These are phyloP conservation scores for Helleia helle DNA, from an alignment of 2,888 invertebrate species.

Conservation along the genomic window DNA sequence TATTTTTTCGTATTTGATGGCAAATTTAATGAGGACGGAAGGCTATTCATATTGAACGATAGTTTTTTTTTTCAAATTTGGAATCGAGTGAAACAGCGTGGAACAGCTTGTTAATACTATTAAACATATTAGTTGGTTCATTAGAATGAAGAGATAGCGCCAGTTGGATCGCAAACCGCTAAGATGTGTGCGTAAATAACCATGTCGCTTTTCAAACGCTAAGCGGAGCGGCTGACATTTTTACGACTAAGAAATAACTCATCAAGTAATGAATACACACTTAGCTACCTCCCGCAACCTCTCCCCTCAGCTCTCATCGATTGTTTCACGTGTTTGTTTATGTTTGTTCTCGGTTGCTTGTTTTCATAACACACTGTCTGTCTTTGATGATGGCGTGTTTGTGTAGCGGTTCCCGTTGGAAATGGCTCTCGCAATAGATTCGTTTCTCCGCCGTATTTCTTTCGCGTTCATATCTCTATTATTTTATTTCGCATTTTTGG, in stretches of 20 bases:
- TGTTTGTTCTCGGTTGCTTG: conserved; percentile 64
- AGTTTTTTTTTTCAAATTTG: too few species aligned
- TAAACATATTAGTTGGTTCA: too few species aligned
- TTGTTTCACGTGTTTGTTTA: conserved; percentile 66
- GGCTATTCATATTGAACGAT: too few species aligned
- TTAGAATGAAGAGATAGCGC: neutral
- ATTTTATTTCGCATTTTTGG: neutral
- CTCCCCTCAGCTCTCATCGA: conserved; percentile 51
- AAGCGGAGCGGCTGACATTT: conserved; percentile 29
- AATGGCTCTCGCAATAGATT: conserved; percentile 19
- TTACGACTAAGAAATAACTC: conserved; percentile 41
- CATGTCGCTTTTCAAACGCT: conserved; percentile 10
- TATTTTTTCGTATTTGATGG: too few species aligned
- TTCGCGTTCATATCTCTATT: conserved; percentile 1
- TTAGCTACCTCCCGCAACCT: conserved; percentile 23
- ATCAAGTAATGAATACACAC: conserved; percentile 43
- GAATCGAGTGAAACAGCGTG: too few species aligned
- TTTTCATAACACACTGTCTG: conserved; percentile 69
- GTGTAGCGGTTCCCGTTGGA: conserved; percentile 45
- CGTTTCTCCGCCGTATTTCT: neutral
- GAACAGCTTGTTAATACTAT: too few species aligned
- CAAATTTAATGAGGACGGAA: too few species aligned
- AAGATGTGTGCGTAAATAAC: conserved; percentile 7
- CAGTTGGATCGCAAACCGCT: conserved; percentile 4
- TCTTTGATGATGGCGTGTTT: conserved; percentile 63